Base-by-base conservation (phyloP, 2,888 invertebrate species). In the Agrenia bidenticulata region DNA sequence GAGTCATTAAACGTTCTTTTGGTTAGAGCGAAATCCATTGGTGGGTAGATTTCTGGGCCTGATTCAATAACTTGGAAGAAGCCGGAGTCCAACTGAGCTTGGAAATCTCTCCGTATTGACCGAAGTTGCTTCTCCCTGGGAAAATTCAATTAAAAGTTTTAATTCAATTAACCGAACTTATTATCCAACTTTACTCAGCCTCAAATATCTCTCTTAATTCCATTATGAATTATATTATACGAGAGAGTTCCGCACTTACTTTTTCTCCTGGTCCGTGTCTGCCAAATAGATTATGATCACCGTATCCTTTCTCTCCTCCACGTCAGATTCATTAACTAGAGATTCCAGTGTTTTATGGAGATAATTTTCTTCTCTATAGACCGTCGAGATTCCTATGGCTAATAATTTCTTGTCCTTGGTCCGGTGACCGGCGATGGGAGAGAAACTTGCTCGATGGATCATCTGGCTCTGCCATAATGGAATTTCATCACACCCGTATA, bases 321-420 rank as follows among this genome's bases (percentile, higher is more conserved):
- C 68, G 2, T 77, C 73, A 2, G 79, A 79, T 62, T 78, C 76
- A 19, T 77, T 70, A 5, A 80, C 73, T 23, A 81, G 66, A n/a
- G 80, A 80, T 32, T 77, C 67, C 5, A 81, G 59, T 0, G 81
- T 81, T 61, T 77, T 69, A 23, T 74, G 72, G 39, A 81, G 73
- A 73, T 81, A 81, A 62, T 77, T 77, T 32, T 79, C 79, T 42
- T 76, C 76, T 51, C 81, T 73, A 61, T 77, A 76, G 13, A 81
- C 79, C 1, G 79, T 78, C 2, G 81, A 79, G 53, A 81, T 80
- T 11, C 81, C 81, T 11, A 81, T 79, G 0, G 80, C 78, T 15
- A 81, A 69, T 63, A 77, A 79, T 24, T 77, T 80, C 78, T 75
- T 64, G 5, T 57, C 56, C 37, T 21, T 7, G 19, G 32, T 24